These are phyloP conservation scores for Silurus glanis DNA, from an alignment of 2,113 vertebrate genomes.

Conservation along the genomic window DNA sequence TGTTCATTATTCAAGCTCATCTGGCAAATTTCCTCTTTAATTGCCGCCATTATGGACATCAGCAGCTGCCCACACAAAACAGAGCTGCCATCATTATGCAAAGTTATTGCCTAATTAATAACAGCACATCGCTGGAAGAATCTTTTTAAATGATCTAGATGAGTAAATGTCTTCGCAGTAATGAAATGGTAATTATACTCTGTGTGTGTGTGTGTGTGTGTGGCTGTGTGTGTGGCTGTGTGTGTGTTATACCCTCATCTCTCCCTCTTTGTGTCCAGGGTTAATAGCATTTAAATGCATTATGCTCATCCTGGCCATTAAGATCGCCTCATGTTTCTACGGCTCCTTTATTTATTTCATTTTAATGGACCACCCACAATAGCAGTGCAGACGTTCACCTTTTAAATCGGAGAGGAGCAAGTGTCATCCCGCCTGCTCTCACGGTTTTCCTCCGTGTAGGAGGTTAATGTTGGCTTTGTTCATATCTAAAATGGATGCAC, in stretches of 20 bases:
- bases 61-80: conserved; percentile 60
- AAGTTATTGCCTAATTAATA: conserved; percentile 64
- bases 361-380: conserved; percentile 60
- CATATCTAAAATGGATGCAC: conserved; percentile 55
- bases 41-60: conserved; percentile 65
- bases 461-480: conserved; percentile 73
- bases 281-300: conserved; percentile 63
- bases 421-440: conserved; percentile 39
- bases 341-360: conserved; percentile 11
- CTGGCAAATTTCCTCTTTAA: conserved; percentile 66
- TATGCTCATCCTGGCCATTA: conserved; percentile 57
- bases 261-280: conserved; percentile 53
- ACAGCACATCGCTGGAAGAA: conserved; percentile 51
- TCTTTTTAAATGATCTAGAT: conserved; percentile 60
- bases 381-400: conserved; percentile 35
- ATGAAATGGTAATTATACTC: conserved; percentile 57
- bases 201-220: background rate
- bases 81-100: conserved; percentile 57
- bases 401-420: background rate
- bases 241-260: conserved; percentile 27
- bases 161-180: conserved; percentile 58
- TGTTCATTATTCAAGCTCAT: conserved; percentile 69
- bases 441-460: conserved; percentile 48
- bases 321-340: conserved; percentile 44
- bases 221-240: background rate